phyloP scores from a whole-genome alignment of 2,888 invertebrate genomes.

The Ernsta delagoae region DNA sequence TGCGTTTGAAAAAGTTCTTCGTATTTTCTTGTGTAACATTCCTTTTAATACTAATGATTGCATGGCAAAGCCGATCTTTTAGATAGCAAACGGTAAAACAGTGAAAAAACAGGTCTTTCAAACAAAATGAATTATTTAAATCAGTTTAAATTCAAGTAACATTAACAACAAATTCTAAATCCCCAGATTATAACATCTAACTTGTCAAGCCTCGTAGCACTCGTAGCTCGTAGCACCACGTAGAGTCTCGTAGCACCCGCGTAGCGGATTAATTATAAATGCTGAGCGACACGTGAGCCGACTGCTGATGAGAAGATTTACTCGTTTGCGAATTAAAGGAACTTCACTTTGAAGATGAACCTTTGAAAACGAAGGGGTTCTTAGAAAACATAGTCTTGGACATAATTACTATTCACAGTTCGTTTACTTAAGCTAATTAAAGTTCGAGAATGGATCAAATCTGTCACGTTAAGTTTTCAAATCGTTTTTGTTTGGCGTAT shows the following conservation, averaged over 20 bases:
- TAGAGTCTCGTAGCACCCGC: constrained; percentile 26
- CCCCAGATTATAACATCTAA: constrained; percentile 17
- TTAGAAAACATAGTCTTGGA: neutral
- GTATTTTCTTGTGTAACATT: too few species aligned
- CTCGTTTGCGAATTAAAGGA: constrained; percentile 32
- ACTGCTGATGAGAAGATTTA: constrained; percentile 33
- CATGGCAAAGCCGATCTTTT: too few species aligned
- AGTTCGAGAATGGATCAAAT: neutral
- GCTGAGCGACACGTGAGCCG: constrained; percentile 32
- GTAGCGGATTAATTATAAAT: constrained; percentile 37
- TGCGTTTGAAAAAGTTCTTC: too few species aligned
- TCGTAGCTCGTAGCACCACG: constrained; percentile 18
- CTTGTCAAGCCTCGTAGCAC: constrained; percentile 20
- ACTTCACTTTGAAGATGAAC: constrained; percentile 16
- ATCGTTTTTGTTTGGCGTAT: neutral
- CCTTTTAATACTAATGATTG: too few species aligned
- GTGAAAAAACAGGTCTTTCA: too few species aligned
- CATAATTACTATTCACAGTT: constrained; percentile 7
- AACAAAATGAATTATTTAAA: neutral
- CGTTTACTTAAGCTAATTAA: constrained; percentile 1
- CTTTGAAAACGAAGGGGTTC: neutral
- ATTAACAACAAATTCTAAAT: constrained; percentile 12
- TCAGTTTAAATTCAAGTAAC: neutral
- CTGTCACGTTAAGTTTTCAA: neutral
- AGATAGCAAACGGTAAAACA: too few species aligned